These are phyloP conservation scores for Schlechtendalia chinensis DNA, from an alignment of 1,140 invertebrate genomes.

Conservation along the genomic window DNA sequence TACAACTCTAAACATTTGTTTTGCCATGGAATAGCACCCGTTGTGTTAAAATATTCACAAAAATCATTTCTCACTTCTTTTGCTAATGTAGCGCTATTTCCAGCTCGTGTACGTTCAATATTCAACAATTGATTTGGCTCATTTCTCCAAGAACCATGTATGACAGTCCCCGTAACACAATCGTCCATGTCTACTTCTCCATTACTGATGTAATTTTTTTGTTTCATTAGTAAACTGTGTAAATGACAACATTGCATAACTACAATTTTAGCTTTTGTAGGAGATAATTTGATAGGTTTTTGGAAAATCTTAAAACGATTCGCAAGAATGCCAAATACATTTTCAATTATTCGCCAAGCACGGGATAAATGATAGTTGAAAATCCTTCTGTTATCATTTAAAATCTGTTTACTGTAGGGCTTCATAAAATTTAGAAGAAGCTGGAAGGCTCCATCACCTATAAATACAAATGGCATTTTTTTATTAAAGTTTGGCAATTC, in stretches of 20 bases:
- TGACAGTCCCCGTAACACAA: conserved; percentile 46
- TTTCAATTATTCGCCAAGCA: conserved; percentile 56
- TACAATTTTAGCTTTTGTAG: conserved; percentile 55
- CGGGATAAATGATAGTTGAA: conserved; percentile 58
- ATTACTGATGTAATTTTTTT: conserved; percentile 10
- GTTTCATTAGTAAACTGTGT: conserved; percentile 52
- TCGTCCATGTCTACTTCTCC: conserved; percentile 30
- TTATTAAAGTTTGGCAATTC: conserved; percentile 51
- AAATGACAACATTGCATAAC: conserved; percentile 53
- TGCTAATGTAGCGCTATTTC: conserved; percentile 8
- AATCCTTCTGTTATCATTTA: conserved; percentile 10
- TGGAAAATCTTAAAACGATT: conserved; percentile 55
- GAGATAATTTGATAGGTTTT: conserved; percentile 54
- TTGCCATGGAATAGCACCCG: conserved; percentile 9
- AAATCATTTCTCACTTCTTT: conserved; percentile 17
- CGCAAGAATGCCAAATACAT: conserved; percentile 57
- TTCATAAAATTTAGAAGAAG: conserved; percentile 56
- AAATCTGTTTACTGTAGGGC: conserved; percentile 52
- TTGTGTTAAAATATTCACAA: conserved; percentile 25
- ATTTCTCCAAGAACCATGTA: conserved; percentile 26
- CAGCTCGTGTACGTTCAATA: conserved; percentile 17
- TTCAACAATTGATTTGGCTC: conserved; percentile 15
- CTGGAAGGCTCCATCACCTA: conserved; percentile 33
- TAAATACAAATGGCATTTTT: conserved; percentile 40
- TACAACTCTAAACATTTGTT: conserved; percentile 24